These are phyloP conservation scores for Cyanoderma ruficeps DNA, from an alignment of 2,113 vertebrate genomes.

Conservation along the genomic window DNA sequence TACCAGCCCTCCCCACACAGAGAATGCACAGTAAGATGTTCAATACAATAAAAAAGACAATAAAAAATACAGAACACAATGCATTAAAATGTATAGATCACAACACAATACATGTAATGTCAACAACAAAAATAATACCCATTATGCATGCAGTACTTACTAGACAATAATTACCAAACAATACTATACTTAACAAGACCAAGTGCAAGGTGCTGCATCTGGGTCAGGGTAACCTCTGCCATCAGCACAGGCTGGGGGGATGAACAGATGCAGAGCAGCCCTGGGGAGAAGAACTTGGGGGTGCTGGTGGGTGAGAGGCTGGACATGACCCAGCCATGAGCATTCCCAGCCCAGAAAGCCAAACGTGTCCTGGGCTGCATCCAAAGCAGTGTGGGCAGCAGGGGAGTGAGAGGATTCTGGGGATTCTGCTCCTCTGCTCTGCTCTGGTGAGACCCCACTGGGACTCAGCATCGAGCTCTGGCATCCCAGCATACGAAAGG, in stretches of 20 bases:
- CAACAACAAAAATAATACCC: background rate
- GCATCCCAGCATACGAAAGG: background rate
- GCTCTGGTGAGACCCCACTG: background rate
- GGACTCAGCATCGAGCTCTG: background rate
- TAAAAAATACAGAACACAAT: background rate
- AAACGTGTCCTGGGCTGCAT: background rate
- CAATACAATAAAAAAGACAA: background rate
- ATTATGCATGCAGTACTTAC: no score
- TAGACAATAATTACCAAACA: background rate
- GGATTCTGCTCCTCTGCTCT: background rate
- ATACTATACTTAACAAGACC: background rate
- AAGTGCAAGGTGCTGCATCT: background rate
- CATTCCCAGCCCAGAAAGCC: no score
- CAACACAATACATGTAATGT: background rate
- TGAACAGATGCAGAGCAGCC: rapidly evolving
- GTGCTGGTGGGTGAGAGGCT: background rate
- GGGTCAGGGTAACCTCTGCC: rapidly evolving
- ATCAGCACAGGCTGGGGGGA: rapidly evolving
- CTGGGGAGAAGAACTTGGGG: rapidly evolving
- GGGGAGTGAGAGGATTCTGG: background rate
- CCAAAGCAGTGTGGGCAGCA: background rate
- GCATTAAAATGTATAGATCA: background rate
- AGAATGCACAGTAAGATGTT: background rate
- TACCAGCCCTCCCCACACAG: background rate
- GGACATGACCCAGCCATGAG: background rate